phyloP scores from a whole-genome alignment of 2,113 vertebrate genomes.

The Neolamprologus kungweensis region DNA sequence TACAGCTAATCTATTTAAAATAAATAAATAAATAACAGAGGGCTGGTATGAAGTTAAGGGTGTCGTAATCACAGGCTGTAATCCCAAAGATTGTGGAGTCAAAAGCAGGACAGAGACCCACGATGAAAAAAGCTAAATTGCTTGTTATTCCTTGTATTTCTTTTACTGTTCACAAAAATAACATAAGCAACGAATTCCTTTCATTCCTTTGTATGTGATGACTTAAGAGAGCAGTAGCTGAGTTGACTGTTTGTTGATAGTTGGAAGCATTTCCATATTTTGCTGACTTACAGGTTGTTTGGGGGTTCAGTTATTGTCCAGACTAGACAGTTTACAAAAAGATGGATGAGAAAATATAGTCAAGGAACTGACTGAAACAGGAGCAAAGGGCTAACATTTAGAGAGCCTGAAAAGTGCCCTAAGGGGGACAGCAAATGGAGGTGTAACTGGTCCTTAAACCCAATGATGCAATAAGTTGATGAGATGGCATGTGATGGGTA shows the following conservation, averaged over 20 bases:
- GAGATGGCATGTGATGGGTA: background rate
- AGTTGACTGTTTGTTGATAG: background rate
- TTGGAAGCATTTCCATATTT: background rate
- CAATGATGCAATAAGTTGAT: background rate
- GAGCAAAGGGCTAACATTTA: background rate
- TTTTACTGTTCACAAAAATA: background rate
- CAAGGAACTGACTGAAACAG: background rate
- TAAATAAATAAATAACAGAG: background rate
- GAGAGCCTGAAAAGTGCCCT: background rate
- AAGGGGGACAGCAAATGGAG: background rate
- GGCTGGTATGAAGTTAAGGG: background rate
- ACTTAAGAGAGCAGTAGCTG: background rate
- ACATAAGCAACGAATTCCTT: background rate
- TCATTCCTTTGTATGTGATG: background rate
- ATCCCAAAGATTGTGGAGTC: background rate
- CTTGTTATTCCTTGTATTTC: background rate
- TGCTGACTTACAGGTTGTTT: background rate
- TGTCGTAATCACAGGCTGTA: background rate
- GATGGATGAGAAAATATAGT: background rate
- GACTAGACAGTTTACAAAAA: background rate
- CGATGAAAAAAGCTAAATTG: background rate
- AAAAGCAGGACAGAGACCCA: background rate
- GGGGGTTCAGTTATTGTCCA: background rate
- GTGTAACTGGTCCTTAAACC: background rate
- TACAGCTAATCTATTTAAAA: background rate